Conservation (phyloP, 2,113 vertebrate genomes). For the Labeo rohita region DNA sequence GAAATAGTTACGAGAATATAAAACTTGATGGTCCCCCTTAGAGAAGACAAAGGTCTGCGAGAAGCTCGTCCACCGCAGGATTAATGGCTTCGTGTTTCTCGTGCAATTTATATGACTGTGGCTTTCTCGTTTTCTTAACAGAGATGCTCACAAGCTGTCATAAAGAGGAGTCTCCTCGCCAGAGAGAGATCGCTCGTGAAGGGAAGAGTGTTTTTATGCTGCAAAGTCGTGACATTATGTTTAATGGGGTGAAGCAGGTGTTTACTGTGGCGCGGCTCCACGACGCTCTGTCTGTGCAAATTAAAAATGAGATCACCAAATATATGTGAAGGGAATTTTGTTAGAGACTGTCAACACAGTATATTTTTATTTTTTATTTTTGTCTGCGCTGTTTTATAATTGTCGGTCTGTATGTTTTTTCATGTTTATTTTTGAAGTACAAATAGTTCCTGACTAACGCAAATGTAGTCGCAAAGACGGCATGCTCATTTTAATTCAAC, state of each 20-base stretch:
- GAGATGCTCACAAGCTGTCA: constrained; percentile 64
- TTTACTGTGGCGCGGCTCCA: neutral
- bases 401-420: too few relatives aligned
- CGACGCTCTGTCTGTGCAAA: constrained; percentile 9
- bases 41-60: constrained; percentile 74
- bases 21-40: constrained; percentile 75
- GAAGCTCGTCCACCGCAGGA: constrained; percentile 72
- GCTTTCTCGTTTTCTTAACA: constrained; percentile 64
- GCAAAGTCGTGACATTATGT: constrained; percentile 15
- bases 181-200: neutral
- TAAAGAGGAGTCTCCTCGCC: constrained; percentile 30
- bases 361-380: too few relatives aligned
- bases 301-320: constrained; percentile 19
- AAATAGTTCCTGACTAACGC: too few relatives aligned
- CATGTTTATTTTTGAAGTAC: too few relatives aligned
- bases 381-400: too few relatives aligned
- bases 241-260: constrained; percentile 26
- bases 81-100: constrained; percentile 73
- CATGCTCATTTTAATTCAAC: neutral
- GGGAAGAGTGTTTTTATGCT: constrained; percentile 10
- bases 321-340: neutral
- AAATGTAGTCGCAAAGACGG: neutral
- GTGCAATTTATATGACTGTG: constrained; percentile 64
- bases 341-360: neutral
- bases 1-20: constrained; percentile 76